Evolutionary conservation across 2,113 vertebrate genomes (phyloP).

Genomic region (Istiophorus platypterus): DNA sequence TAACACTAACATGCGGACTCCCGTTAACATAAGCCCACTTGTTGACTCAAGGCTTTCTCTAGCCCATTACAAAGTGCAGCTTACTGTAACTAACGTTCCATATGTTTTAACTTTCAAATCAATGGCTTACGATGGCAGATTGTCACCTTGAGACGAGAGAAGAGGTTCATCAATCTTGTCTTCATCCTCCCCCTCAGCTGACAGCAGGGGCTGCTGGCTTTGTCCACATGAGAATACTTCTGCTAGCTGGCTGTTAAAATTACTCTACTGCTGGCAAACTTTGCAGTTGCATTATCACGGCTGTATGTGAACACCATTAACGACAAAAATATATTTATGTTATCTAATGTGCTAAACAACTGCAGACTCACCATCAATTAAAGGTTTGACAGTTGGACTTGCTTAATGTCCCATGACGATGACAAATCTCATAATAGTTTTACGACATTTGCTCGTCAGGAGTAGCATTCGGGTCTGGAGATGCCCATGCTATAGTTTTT

Average conservation of each 20-base stretch:
- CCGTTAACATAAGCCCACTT: background rate
- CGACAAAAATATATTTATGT: background rate
- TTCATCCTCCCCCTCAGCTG: background rate
- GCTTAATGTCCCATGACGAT: too few species aligned
- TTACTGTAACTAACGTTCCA: background rate
- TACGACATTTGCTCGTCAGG: too few species aligned
- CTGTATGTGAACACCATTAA: background rate
- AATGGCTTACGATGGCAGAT: background rate
- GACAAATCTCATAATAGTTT: too few species aligned
- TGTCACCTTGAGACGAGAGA: background rate
- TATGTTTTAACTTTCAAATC: background rate
- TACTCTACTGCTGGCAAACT: background rate
- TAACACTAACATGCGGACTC: background rate
- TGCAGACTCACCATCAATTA: background rate
- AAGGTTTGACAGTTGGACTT: too few species aligned
- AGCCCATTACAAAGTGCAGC: background rate
- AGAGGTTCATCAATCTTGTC: background rate
- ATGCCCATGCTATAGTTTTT: too few species aligned
- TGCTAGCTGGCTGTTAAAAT: too few species aligned
- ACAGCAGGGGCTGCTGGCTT: background rate
- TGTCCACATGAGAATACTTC: too few species aligned
- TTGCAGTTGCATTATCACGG: background rate
- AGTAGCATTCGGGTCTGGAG: too few species aligned
- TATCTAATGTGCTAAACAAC: background rate
- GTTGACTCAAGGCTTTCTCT: background rate